Conservation (phyloP, 1,140 invertebrate genomes). For the Camponotus floridanus region DNA sequence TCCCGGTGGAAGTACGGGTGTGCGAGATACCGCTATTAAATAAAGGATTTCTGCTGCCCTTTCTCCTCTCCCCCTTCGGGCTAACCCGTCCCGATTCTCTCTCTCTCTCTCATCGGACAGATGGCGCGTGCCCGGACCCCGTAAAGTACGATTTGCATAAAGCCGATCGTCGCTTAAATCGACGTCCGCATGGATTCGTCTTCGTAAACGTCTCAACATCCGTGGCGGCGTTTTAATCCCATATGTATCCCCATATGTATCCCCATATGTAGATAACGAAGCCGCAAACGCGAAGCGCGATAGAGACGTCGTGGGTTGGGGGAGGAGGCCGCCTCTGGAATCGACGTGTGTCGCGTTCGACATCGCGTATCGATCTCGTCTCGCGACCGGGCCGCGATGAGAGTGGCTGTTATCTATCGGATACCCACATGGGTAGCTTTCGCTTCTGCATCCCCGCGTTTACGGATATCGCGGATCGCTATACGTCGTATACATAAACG, state of each 20-base stretch:
- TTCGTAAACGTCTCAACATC: neutral
- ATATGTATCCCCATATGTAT: slow-evolving; percentile 6
- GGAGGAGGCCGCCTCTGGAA: slow-evolving; percentile 38
- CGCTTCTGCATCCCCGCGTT: slow-evolving; percentile 9
- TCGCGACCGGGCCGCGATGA: slow-evolving; percentile 12
- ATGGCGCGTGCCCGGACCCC: slow-evolving; percentile 51
- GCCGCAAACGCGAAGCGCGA: slow-evolving; percentile 14
- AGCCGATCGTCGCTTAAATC: slow-evolving; percentile 21
- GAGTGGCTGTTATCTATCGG: slow-evolving; percentile 35
- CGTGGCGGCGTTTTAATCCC: slow-evolving; percentile 13
- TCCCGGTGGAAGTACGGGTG: slow-evolving; percentile 32
- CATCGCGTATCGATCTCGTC: slow-evolving; percentile 44
- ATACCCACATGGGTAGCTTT: neutral
- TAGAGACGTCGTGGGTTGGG: neutral
- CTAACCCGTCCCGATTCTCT: neutral
- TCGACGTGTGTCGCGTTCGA: slow-evolving; percentile 53
- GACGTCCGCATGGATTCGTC: neutral
- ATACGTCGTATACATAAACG: neutral
- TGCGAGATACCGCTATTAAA: slow-evolving; percentile 70
- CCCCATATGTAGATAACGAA: neutral
- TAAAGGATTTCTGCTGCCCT: slow-evolving; percentile 62
- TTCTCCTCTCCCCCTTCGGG: neutral
- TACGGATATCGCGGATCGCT: neutral
- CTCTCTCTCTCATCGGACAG: slow-evolving; percentile 6
- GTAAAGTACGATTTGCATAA: slow-evolving; percentile 76